Evolutionary conservation across 2,113 vertebrate genomes (phyloP), one percentile per base, ranked within the genome.

Genomic region (Sardina pilchardus): DNA sequence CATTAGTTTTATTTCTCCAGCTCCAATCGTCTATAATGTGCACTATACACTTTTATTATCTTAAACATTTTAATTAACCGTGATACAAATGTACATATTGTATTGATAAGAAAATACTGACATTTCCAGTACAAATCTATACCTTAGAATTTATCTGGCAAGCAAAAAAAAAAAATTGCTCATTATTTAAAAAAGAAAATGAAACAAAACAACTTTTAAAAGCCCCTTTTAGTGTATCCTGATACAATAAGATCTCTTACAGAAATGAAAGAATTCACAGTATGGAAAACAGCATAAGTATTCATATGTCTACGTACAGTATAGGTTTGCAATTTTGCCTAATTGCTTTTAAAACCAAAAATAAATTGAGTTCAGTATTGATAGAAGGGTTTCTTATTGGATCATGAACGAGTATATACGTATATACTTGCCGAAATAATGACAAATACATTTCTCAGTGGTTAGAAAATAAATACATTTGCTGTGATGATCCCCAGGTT

Each of bases 21-120:
- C 88, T 92, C 88, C 82, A 87, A 92, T 92, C 92, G 91, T 90
- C 90, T 91, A 92, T 90, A 92, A 94, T 91, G 80, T 89, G 90
- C 85, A 91, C 88, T 86, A 91, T 90, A 93, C 80, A 90, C 88
- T 85, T 90, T 91, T 90, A 87, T 86, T 88, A 87, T 92, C 87
- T 92, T 89, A 91, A 94, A 94, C 89, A 90, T 89, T 87, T 90
- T 92, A 92, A 93, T 94, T 93, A 90, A 86, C 87, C 83, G 89
- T 90, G 87, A 94, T 95, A 94, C 89, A 94, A 94, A 95, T 94
- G 88, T 94, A 94, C 93, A 95, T 91, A 91, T 91, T 92, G 88
- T 85, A 90, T 93, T 82, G 43, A 93, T 95, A 95, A 90, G 94
- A 96, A 96, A 96, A 96, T 96, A 96, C 94, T 95, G 95, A 94